Evolutionary conservation across 1,140 invertebrate genomes (phyloP), one percentile per base, ranked within the genome.

Genomic region (Drosophila eugracilis): DNA sequence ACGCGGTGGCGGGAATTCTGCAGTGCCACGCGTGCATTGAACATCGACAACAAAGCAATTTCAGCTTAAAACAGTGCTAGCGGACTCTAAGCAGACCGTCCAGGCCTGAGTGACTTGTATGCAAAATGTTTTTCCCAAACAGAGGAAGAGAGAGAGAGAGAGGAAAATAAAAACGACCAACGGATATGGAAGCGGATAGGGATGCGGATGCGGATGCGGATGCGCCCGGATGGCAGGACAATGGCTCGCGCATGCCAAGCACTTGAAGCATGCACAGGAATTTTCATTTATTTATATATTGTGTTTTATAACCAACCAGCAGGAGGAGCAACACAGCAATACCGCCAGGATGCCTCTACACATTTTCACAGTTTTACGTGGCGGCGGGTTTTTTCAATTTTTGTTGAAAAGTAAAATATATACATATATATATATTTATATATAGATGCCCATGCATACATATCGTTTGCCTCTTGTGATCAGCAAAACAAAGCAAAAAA

Each of bases 251-350:
- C 81, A 88, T 80, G 78, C 78, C 80, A 60, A 78, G 85, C 83
- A 86, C 81, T 86, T 86, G 81, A 86, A 86, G 81, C 81, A 86
- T 86, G 81, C 81, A 86, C 81, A 81, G 81, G 81, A 85, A 85
- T 86, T 86, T 86, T 86, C 81, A 86, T 86, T 85, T 85, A 86
- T 86, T 86, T 86, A 86, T 86, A 86, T 86, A 86, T 86, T 86
- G 81, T 86, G 84, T 88, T 86, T 88, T 86, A 86, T 86, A 88
- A 74, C 83, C 78, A 63, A 63, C 52, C 50, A 63, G 41, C 54
- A 66, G 45, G 15, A 50, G 39, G 42, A 54, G 52, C 47, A 62
- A 26, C 12, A 37, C 9, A 72, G 59, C 21, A 54, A 36, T 36
- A 55, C 17, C 17, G 37, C 37, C 37, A 39, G 41, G 57, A 36